These are phyloP conservation scores for Amphibalanus amphitrite DNA, from an alignment of 1,140 invertebrate species.

Conservation along the genomic window DNA sequence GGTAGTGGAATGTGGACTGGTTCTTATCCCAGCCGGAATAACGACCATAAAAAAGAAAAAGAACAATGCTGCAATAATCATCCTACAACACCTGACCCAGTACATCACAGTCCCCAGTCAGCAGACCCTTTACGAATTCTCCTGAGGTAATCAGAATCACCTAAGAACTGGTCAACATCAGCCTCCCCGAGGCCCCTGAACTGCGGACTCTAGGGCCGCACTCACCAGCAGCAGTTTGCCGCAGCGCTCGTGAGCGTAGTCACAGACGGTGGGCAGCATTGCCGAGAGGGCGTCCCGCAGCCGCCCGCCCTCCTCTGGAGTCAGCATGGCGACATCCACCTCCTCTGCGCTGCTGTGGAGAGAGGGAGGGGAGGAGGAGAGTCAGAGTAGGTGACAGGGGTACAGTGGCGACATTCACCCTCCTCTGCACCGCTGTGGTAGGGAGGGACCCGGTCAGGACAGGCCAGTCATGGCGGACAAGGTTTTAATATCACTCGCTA, in stretches of 20 bases:
- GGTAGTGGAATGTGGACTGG: too few relatives aligned
- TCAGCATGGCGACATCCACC: slow-evolving; percentile 31
- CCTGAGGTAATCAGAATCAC: too few relatives aligned
- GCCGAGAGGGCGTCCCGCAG: slow-evolving; percentile 52
- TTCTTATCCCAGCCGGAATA: slow-evolving; percentile 41
- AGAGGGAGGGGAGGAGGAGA: not conserved
- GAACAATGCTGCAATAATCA: too few relatives aligned
- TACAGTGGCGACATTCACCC: not conserved
- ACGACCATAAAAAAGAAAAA: slow-evolving; percentile 35
- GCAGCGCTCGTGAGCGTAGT: slow-evolving; percentile 79
- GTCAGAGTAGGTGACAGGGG: not conserved
- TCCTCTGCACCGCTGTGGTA: not conserved
- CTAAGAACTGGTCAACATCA: too few relatives aligned
- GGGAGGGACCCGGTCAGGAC: not conserved
- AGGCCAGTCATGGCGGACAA: not conserved
- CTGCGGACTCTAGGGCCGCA: too few relatives aligned
- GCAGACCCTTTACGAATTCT: too few relatives aligned
- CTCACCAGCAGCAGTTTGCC: slow-evolving; percentile 63
- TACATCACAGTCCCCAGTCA: too few relatives aligned
- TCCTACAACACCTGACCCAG: too few relatives aligned
- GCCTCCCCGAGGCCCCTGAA: too few relatives aligned
- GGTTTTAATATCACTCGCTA: not conserved
- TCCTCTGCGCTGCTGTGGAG: not conserved
- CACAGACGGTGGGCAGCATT: slow-evolving; percentile 57
- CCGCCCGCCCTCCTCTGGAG: slow-evolving; percentile 44